Evolutionary conservation across 2,797 vertebrate species (phyloP).

Genomic region (Schizopygopsis malacanthus): DNA sequence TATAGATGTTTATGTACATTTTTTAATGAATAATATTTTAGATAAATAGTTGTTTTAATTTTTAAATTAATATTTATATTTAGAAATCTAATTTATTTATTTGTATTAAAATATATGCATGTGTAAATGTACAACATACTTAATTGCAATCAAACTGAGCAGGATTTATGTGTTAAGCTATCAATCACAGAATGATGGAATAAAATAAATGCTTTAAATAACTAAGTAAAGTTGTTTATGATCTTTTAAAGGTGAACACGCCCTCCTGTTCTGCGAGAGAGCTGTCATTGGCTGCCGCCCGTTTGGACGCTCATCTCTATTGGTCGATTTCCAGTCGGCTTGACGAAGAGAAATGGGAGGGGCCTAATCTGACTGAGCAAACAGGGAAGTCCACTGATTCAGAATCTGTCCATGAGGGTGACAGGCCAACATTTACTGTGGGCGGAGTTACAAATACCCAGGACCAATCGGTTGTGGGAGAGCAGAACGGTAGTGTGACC

Average conservation of each 20-base stretch:
- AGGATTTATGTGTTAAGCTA: neutral
- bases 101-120: neutral
- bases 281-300: conserved; percentile 83
- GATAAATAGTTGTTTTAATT: neutral
- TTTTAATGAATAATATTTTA: neutral
- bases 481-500: conserved; percentile 80
- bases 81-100: neutral
- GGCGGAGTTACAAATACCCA: conserved; percentile 78
- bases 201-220: neutral
- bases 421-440: conserved; percentile 69
- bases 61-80: neutral
- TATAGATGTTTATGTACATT: neutral
- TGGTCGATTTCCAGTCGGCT: conserved; percentile 93
- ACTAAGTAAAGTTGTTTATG: neutral
- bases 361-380: conserved; percentile 72
- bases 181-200: neutral
- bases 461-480: conserved; percentile 76
- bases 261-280: conserved; percentile 89
- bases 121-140: neutral
- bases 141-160: neutral
- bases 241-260: conserved; percentile 81
- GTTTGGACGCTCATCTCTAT: conserved; percentile 90
- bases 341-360: conserved; percentile 85
- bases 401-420: conserved; percentile 66
- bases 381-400: conserved; percentile 54